phyloP scores from a whole-genome alignment of 1,140 invertebrate species.

The Conus ventricosus region DNA sequence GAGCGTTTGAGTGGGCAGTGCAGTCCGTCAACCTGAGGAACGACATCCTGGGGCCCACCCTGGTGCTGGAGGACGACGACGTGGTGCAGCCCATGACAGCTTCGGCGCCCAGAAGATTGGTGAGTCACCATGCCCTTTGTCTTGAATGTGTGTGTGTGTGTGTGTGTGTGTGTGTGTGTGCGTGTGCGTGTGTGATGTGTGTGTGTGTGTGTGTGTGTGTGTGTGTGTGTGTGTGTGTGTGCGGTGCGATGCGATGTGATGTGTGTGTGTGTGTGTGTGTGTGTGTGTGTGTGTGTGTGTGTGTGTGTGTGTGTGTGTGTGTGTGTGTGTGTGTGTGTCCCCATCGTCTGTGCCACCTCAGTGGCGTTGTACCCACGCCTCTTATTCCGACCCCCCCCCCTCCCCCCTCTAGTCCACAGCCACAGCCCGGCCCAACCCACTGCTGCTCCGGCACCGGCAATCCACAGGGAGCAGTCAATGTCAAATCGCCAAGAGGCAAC shows the following conservation, averaged over 20 bases:
- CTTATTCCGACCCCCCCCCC: too few relatives aligned
- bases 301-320: background rate
- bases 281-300: background rate
- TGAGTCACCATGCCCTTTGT: constrained; percentile 26
- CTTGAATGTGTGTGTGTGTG: background rate
- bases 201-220: too few relatives aligned
- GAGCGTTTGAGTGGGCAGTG: constrained; percentile 57
- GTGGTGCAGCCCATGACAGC: constrained; percentile 60
- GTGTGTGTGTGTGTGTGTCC: background rate
- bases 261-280: background rate
- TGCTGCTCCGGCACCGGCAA: too few relatives aligned
- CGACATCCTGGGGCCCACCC: constrained; percentile 51
- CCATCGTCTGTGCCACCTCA: too few relatives aligned
- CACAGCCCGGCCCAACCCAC: too few relatives aligned
- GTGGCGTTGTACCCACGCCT: too few relatives aligned
- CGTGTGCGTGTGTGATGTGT: too few relatives aligned
- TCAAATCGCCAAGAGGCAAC: too few relatives aligned
- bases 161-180: background rate
- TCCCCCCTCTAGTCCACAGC: too few relatives aligned
- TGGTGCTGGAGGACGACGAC: constrained; percentile 54
- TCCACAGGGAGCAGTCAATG: too few relatives aligned
- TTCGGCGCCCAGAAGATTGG: constrained; percentile 60
- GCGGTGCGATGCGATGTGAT: too few relatives aligned
- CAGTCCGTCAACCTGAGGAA: constrained; percentile 57
- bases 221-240: too few relatives aligned